Evolutionary conservation across 2,113 vertebrate genomes (phyloP), one percentile per base, ranked within the genome.

Genomic region (Delphinus delphis): DNA sequence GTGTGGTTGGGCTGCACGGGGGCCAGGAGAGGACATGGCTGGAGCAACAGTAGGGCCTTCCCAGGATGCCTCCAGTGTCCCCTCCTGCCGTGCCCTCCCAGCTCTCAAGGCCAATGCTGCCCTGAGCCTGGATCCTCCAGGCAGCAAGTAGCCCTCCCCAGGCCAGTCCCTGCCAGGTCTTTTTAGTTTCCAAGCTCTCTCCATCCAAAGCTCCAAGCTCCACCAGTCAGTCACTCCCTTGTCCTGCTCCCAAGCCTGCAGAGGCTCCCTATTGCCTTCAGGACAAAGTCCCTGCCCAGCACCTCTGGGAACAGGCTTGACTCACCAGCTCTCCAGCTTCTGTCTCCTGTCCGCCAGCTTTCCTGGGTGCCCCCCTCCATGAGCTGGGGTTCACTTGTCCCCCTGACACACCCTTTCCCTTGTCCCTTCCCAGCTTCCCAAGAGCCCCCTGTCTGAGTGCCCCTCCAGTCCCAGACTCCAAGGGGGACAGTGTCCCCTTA

Each of bases 241-340:
- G 55, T 6, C 81, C 44, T 26, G 70, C 63, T 79, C 70, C n/a
- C 41, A 36, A 5, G 4, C 71, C 88, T 15, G 4, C 62, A 33
- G 41, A 47, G 58, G 11, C 23, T 41, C 79, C n/a, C 28, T 1
- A 0, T 4, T 21, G 41, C 60, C 81, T 17, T 47, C 6, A 1
- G 33, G 38, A 38, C 44, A 2, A 47, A 36, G 18, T 10, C 23
- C 28, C 44, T 8, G 3, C 62, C 36, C 11, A 33, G 23, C 1
- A 2, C 41, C 67, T 63, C 53, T 5, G 11, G 63, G 38, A 18
- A 8, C 10, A 0, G 0, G 41, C 53, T 28, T n/a, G 5, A 3
- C 74, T 47, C 20, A 0, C 68, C 26, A 14, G 28, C 73, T 31
- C n/a, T 25, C 60, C 18, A 0, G 2, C 17, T 28, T 23, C 58